Evolutionary conservation across 2,797 vertebrate genomes (phyloP), one percentile per base, ranked within the genome.

Genomic region (Aplochiton taeniatus): DNA sequence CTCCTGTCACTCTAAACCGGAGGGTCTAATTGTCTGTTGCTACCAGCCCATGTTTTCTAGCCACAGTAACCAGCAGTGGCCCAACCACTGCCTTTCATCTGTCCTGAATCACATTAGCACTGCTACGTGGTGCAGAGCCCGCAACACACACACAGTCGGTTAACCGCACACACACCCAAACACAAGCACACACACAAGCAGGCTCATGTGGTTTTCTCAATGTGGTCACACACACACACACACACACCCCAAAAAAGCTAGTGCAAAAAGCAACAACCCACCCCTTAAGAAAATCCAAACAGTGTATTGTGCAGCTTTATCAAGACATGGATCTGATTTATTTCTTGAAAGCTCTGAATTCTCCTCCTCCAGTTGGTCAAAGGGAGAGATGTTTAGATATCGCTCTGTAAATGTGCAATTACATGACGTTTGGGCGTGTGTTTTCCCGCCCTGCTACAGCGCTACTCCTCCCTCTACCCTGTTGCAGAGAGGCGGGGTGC

Each of bases 21-120:
- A 72, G 72, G 70, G 80, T 86, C 73, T 88, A 90, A 92, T 89
- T 89, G 88, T 31, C 31, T 31, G 85, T 78, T 70, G 63, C 75
- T 70, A 53, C 74, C 72, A 48, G 79, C 72, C 67, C 74, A 19
- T 63, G 68, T 85, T 81, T 81, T 69, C 80, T 70, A 78, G 77
- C 73, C 78, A 77, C 80, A 75, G 72, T 85, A 87, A 85, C 84
- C 79, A 82, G 67, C 72, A 72, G 81, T 83, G 79, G 68, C 75
- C 31, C 75, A 53, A 19, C 70, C 63, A 68, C 65, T 73, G 79
- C 56, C 76, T 90, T 90, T 92, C 83, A 90, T 91, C 85, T 89
- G 61, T 58, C 60, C 82, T 75, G 86, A 88, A 85, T 87, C 65
- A 80, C 82, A 90, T 85, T 84, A 85, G 77, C 69, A 49, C 76